Conservation (phyloP, 2,113 vertebrate genomes). For the Halcyon senegalensis region DNA sequence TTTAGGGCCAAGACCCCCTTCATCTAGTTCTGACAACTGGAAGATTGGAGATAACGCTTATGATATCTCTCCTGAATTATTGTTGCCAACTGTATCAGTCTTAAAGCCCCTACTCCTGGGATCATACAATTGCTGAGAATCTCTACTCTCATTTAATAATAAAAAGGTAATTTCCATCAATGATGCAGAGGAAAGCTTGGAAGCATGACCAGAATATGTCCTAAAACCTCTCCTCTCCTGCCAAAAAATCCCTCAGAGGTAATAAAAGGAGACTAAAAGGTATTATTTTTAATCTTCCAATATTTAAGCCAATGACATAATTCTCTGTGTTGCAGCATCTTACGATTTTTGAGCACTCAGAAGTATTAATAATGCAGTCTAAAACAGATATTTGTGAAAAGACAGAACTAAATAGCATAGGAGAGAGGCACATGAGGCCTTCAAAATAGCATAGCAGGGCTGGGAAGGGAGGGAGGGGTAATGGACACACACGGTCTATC, state of each 20-base stretch:
- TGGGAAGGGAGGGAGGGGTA: neutral
- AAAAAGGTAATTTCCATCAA: conserved; percentile 69
- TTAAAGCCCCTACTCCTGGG: conserved; percentile 48
- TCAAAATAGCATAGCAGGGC: neutral
- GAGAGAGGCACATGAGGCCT: neutral
- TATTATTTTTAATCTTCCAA: conserved; percentile 64
- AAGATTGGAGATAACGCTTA: conserved; percentile 5
- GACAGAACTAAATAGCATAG: neutral
- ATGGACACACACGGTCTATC: neutral
- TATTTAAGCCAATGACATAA: conserved; percentile 60
- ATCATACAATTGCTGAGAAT: conserved; percentile 50
- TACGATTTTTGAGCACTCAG: conserved; percentile 33
- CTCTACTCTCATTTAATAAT: conserved; percentile 64
- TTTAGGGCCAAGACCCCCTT: neutral
- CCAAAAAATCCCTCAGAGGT: conserved; percentile 61
- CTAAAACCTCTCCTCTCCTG: conserved; percentile 60
- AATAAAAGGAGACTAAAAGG: conserved; percentile 64
- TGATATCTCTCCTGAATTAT: conserved; percentile 3
- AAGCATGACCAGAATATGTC: conserved; percentile 63
- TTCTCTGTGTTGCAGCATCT: conserved; percentile 46
- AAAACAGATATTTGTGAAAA: conserved; percentile 45
- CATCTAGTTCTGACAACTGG: neutral
- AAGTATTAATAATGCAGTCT: conserved; percentile 49
- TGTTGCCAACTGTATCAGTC: conserved; percentile 28
- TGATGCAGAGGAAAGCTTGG: conserved; percentile 63